Evolutionary conservation across 2,797 vertebrate species (phyloP).

Genomic region (Coluber constrictor): DNA sequence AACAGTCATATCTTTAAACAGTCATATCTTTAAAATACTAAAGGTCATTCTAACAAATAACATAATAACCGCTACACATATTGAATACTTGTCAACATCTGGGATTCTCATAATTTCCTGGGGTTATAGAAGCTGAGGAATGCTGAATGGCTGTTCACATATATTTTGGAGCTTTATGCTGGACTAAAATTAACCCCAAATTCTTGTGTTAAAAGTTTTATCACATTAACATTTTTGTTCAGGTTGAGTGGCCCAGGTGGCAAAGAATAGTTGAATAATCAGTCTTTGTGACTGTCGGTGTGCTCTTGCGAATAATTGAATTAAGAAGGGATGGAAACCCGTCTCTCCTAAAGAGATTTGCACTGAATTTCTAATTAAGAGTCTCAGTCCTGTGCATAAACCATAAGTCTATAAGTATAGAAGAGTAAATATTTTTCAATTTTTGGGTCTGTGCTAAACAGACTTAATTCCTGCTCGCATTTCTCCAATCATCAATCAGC

Average conservation of each 20-base stretch:
- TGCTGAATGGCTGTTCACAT: background rate
- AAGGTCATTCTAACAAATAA: background rate
- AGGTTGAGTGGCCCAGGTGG: background rate
- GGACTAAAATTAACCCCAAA: background rate
- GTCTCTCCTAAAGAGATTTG: background rate
- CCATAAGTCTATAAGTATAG: background rate
- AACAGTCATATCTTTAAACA: background rate
- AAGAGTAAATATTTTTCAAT: background rate
- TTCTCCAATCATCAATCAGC: background rate
- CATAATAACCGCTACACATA: background rate
- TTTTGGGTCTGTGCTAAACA: background rate
- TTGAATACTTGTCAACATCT: background rate
- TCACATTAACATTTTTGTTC: background rate
- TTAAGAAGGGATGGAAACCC: background rate
- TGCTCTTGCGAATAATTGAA: background rate
- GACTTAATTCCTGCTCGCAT: background rate
- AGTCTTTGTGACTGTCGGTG: background rate
- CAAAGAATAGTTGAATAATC: background rate
- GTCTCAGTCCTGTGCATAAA: background rate
- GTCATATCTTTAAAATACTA: background rate
- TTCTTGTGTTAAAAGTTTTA: background rate
- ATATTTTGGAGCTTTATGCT: background rate
- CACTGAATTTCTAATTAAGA: background rate
- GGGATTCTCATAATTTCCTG: background rate
- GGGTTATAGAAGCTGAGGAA: background rate